Conservation (phyloP, 2,113 vertebrate species). For the Dinomys branickii region DNA sequence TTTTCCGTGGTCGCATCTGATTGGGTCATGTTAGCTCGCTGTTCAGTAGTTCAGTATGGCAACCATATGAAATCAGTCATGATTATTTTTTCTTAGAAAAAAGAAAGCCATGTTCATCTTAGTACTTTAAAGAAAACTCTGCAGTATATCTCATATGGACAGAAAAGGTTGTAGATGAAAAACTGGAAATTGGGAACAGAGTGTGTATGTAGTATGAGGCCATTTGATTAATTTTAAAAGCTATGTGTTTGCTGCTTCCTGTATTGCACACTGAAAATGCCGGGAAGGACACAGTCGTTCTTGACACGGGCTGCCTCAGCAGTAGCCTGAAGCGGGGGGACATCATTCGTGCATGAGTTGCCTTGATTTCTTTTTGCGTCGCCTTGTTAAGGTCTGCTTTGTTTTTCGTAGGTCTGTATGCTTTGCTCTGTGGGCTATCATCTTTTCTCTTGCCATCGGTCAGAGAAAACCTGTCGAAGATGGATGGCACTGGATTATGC, state of each 20-base stretch:
- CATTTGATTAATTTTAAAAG: background rate
- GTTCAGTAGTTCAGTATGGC: background rate
- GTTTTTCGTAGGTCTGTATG: conserved; percentile 92
- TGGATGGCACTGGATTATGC: conserved; percentile 98
- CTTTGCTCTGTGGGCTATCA: conserved; percentile 96
- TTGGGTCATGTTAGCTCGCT: background rate
- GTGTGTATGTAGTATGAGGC: background rate
- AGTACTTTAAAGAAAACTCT: conserved; percentile 16
- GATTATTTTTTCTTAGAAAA: background rate
- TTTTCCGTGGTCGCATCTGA: background rate
- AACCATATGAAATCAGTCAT: background rate
- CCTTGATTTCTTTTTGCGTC: background rate
- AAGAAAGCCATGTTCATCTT: conserved; percentile 44
- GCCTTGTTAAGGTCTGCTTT: background rate
- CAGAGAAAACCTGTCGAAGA: conserved; percentile 95
- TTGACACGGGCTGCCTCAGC: background rate
- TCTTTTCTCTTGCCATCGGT: conserved; percentile 96
- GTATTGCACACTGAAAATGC: background rate
- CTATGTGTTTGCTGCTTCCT: background rate
- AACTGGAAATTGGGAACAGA: background rate
- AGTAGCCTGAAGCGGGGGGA: background rate
- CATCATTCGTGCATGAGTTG: background rate
- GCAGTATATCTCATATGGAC: background rate
- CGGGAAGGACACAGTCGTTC: background rate
- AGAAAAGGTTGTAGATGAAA: background rate